Conservation (phyloP, 2,888 invertebrate genomes). For the Gonocerus acuteangulatus region DNA sequence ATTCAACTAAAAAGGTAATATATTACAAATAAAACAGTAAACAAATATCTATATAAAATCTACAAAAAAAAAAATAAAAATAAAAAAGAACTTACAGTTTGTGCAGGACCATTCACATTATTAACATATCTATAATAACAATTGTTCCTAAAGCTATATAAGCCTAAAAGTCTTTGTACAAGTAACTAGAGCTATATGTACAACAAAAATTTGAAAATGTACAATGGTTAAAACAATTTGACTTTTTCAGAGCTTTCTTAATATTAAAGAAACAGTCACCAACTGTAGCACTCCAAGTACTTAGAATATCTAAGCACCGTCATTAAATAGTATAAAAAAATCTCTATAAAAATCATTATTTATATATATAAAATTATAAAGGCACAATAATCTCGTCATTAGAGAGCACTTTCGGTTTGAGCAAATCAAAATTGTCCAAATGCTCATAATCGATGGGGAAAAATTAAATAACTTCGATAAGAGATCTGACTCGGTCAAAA, state of each 20-base stretch:
- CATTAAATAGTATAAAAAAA: constrained; percentile 15
- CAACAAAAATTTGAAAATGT: constrained; percentile 27
- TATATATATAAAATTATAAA: constrained; percentile 25
- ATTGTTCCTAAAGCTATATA: constrained; percentile 25
- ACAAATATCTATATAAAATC: constrained; percentile 18
- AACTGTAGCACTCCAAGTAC: constrained; percentile 5
- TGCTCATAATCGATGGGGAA: constrained; percentile 21
- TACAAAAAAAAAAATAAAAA: constrained; percentile 26
- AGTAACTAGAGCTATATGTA: constrained; percentile 27
- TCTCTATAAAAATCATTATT: constrained; percentile 27
- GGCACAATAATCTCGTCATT: constrained; percentile 31
- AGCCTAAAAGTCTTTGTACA: constrained; percentile 34
- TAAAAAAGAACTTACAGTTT: constrained; percentile 17
- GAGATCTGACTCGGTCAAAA: constrained; percentile 8
- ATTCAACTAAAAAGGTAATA: constrained; percentile 13
- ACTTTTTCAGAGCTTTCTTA: constrained; percentile 19
- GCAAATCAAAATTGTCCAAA: constrained; percentile 10
- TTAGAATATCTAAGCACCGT: constrained; percentile 14
- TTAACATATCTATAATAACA: constrained; percentile 23
- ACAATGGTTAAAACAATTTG: constrained; percentile 27
- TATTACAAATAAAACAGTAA: constrained; percentile 19
- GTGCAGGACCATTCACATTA: constrained; percentile 22
- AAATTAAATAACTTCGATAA: constrained; percentile 19
- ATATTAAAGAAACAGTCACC: constrained; percentile 20
- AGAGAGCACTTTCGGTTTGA: constrained; percentile 29